Conservation (phyloP, 2,113 vertebrate species). For the Cochlearius cochlearius region DNA sequence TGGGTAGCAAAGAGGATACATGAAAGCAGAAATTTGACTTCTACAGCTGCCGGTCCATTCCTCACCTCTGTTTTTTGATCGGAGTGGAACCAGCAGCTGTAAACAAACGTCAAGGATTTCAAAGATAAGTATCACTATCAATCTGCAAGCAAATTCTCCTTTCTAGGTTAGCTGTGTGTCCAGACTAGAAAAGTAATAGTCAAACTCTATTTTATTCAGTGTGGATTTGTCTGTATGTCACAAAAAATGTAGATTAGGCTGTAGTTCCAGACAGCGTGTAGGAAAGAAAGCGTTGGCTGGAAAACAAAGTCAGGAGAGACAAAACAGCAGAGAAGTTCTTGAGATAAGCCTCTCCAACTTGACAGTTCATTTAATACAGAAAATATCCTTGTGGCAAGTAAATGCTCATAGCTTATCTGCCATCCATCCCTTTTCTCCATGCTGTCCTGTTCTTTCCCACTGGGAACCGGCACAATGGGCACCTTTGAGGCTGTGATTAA, state of each 20-base stretch:
- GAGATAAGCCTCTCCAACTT: neutral
- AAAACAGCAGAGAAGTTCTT: neutral
- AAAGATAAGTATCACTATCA: neutral
- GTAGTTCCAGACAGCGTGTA: neutral
- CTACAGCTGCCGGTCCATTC: neutral
- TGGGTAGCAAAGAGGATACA: neutral
- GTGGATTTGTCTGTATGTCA: neutral
- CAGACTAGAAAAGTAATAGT: neutral
- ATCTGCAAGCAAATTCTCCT: neutral
- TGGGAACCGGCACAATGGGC: neutral
- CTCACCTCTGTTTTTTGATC: neutral
- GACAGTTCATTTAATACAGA: neutral
- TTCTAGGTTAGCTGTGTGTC: neutral
- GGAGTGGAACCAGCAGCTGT: neutral
- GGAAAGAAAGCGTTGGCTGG: neutral
- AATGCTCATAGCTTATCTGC: neutral
- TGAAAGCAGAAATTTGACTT: neutral
- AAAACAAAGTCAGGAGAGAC: neutral
- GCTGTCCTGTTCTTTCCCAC: neutral
- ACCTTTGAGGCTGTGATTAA: neutral
- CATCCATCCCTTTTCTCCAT: neutral
- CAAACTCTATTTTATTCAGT: neutral
- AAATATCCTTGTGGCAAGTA: neutral
- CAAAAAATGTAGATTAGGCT: neutral
- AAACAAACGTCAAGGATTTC: constrained; percentile 14